Conservation (phyloP, 1,140 invertebrate genomes). For the Pseudoatta argentina region DNA sequence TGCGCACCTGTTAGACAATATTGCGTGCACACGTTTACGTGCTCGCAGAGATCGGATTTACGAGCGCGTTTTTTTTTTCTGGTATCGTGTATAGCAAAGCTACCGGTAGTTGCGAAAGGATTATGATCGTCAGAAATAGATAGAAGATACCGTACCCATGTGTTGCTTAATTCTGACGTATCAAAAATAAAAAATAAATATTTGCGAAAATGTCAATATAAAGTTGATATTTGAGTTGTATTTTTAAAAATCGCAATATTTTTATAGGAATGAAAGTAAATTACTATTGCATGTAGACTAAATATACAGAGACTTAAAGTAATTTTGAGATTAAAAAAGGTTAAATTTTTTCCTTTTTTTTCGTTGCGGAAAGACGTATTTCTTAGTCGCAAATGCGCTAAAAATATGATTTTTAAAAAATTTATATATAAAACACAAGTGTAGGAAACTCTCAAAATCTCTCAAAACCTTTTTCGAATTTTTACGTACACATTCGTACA, state of each 20-base stretch:
- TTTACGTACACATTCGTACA: background rate
- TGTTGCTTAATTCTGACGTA: background rate
- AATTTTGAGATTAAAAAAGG: background rate
- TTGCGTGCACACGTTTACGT: conserved; percentile 19
- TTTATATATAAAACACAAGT: background rate
- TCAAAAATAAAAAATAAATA: background rate
- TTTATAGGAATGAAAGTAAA: background rate
- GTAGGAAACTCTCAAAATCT: background rate
- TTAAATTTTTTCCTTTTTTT: background rate
- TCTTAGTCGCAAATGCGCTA: background rate
- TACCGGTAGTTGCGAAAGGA: conserved; percentile 9
- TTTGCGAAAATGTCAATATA: background rate
- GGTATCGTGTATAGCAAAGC: conserved; percentile 4
- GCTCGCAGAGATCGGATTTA: conserved; percentile 66
- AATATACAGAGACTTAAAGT: background rate
- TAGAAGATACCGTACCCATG: background rate
- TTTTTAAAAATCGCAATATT: no score
- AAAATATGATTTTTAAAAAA: background rate
- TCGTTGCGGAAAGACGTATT: background rate
- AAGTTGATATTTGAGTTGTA: background rate
- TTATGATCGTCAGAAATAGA: conserved; percentile 7
- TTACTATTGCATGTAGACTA: background rate
- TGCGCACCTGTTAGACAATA: conserved; percentile 69
- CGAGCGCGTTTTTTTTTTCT: conserved; percentile 50
- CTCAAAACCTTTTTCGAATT: background rate